Evolutionary conservation across 2,888 invertebrate species (phyloP), one percentile per base, ranked within the genome.

Genomic region (Operophtera brumata): DNA sequence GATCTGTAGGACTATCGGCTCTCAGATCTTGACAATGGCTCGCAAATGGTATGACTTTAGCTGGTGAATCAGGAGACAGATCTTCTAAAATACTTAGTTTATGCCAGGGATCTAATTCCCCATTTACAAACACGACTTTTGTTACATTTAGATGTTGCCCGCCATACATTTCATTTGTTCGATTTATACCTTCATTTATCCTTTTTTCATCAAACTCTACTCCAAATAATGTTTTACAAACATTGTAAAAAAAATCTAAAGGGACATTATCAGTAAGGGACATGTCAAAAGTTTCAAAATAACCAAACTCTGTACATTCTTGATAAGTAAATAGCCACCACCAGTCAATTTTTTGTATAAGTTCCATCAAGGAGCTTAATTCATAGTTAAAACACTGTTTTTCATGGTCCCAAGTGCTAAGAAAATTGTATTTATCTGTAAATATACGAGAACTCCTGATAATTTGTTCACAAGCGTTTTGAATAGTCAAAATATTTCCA

Each of bases 281-380:
- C 11, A 92, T 91, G 0, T 85, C 90, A 0, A 93, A 91, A 0
- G 93, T 93, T 75, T 94, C 94, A 73, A 90, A 95, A 72, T 92
- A 95, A 26, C 95, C 94, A 70, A 93, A 95, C 80, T 96, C 95
- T 3, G 93, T 93, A 77, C 96, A 96, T 0, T 94, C 94, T 79
- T 95, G 95, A 73, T 94, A 20, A 20, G 20, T 3, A 20, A 20
- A 94, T 0, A 82, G 83, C 95, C 95, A 95, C 7, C 83, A 70
- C 1, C 69, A 62, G n/a, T 59, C 54, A 48, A 77, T 73, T 14
- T 68, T 62, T 4, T 68, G 73, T 44, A 78, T 71, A 20, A 57
- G 50, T 48, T 77, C 65, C 11, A 87, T 71, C 67, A 81, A 70
- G 12, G 64, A 63, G 47, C 82, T 72, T 41, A 86, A 88, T 54